Base-by-base conservation (phyloP, 30 jellyfish, hydroid and myxozoan species). In the Hydractinia echinata region DNA sequence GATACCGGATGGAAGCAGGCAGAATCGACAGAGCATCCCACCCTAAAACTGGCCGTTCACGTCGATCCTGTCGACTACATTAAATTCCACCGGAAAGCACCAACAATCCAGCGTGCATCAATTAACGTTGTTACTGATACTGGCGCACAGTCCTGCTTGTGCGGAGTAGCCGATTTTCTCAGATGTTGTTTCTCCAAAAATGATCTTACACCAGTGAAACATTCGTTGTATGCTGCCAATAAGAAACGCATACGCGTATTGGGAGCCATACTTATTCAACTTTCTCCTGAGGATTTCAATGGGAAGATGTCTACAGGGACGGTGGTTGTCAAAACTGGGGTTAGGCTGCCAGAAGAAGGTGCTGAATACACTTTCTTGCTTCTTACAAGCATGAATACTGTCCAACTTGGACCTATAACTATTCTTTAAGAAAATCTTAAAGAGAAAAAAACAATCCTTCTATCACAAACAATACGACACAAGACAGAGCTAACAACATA, bases 11-110 rank as follows among this genome's bases (percentile, higher is more conserved):
- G 77, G 77, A 67, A 67, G 77, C 14, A 48, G 8, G 44, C 8
- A 10, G 77, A 67, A 10, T 67, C 77, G 44, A 67, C 19, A 48
- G 19, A 67, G 19, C 44, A 67, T 48, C 77, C 48, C 8, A 67
- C 77, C 14, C 19, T 67, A 20, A 19, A 67, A 19, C 48, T 67
- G 13, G 10, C 13, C 13, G 48, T 67, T 8, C 10, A 67, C 19
- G 77, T 67, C 48, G 48, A 67, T 48, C 77, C 77, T 9, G 68
- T 9, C 68, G 68, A 56, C n/a, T 56, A 56, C n/a, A n/a, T n/a
- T 56, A n/a, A 56, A 56, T 56, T 56, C 13, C 13, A n/a, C n/a
- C 68, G 68, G 10, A 56, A 10, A 56, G 68, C n/a, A 10, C 68
- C 68, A 10, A 56, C 13, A 56, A 56, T 56, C n/a, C 68, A 56